Percentiles rank a stretch among this genome's conserved stretches.
These are phyloP conservation scores for Argyresthia goedartella DNA, from an alignment of 2,888 invertebrate species.

Conservation along the genomic window DNA sequence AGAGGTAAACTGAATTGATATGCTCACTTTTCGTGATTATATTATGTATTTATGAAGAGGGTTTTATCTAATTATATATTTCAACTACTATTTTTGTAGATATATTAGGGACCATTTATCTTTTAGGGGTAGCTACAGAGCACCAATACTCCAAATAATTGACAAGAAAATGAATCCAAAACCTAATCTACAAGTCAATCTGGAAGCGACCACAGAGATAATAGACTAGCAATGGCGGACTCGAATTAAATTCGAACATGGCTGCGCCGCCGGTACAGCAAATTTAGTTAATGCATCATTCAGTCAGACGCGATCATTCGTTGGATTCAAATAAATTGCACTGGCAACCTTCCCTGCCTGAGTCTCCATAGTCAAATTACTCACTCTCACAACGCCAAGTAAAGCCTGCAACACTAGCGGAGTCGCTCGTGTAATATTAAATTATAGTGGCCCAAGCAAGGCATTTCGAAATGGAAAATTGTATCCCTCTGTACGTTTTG, in stretches of 20 bases:
- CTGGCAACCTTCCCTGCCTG: conserved; percentile 29
- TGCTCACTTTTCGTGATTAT: too few relatives aligned
- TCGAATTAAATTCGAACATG: conserved; percentile 10
- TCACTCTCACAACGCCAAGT: conserved; percentile 58
- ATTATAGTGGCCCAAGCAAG: conserved; percentile 60
- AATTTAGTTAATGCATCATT: conserved; percentile 36
- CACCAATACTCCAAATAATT: conserved; percentile 17
- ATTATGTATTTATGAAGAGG: too few relatives aligned
- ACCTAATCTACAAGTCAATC: conserved; percentile 20
- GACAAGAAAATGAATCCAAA: conserved; percentile 20
- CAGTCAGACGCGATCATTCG: conserved; percentile 28
- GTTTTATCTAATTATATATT: too few relatives aligned
- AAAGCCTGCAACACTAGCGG: conserved; percentile 41
- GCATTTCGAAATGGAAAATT: conserved; percentile 63
- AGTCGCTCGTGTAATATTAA: conserved; percentile 60
- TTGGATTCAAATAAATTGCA: conserved; percentile 52
- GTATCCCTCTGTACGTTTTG: conserved; percentile 37
- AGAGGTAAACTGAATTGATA: too few relatives aligned
- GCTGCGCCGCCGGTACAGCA: conserved; percentile 17
- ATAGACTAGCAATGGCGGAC: conserved; percentile 8
- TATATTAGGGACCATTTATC: too few relatives aligned
- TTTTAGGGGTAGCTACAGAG: conserved; percentile 3
- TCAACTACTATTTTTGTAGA: too few relatives aligned
- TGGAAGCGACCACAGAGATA: conserved; percentile 18
- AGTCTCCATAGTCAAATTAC: conserved; percentile 65